Percentiles rank a stretch among this genome's conserved stretches.
phyloP scores from a whole-genome alignment of 2,797 vertebrate genomes.

The Kryptopterus vitreolus region DNA sequence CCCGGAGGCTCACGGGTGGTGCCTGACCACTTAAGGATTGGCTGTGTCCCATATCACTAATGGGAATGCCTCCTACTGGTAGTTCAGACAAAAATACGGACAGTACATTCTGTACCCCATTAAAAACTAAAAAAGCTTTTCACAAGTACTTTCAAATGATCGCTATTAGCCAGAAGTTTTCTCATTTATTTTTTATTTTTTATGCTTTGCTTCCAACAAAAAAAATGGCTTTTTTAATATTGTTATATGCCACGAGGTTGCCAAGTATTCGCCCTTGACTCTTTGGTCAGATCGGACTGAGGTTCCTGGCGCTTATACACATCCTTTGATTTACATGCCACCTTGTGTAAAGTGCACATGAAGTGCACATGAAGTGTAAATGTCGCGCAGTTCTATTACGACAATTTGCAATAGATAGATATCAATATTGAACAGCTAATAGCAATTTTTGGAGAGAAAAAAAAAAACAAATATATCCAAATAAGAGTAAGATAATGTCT shows the following conservation, averaged over 20 bases:
- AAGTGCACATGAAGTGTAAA: background rate
- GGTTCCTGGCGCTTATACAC: background rate
- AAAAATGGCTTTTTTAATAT: background rate
- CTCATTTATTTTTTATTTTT: background rate
- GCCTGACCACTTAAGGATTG: slow-evolving; percentile 26
- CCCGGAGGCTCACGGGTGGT: slow-evolving; percentile 21
- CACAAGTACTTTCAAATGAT: background rate
- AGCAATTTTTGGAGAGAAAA: too few relatives aligned
- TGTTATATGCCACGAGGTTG: background rate
- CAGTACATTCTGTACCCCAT: background rate
- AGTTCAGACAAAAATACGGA: slow-evolving; percentile 6
- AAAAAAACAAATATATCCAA: background rate
- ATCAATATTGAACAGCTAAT: background rate
- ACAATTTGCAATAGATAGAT: background rate
- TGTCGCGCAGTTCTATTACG: background rate
- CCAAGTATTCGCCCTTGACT: slow-evolving; percentile 13
- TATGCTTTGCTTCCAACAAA: background rate
- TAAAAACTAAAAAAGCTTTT: background rate
- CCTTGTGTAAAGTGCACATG: background rate
- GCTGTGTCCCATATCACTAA: slow-evolving; percentile 28
- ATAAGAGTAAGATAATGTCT: background rate
- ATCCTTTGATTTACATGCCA: slow-evolving; percentile 10
- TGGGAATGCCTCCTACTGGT: slow-evolving; percentile 1
- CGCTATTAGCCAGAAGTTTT: background rate
- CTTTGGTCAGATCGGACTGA: slow-evolving; percentile 1